Base-by-base conservation (phyloP, 2,113 vertebrate species). In the Microtus ochrogaster region DNA sequence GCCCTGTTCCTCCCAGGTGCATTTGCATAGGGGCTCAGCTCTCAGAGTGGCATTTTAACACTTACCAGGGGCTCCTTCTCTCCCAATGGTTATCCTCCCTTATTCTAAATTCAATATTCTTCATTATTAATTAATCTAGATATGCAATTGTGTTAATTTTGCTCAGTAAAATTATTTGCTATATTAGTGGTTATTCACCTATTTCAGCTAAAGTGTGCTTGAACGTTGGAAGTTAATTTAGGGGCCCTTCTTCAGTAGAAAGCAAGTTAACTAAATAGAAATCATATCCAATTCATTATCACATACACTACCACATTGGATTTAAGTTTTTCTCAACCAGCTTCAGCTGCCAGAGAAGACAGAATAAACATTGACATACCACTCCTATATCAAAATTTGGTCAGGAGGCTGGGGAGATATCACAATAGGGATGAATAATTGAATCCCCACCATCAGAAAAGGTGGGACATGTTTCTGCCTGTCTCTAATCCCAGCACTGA, bases 171-270 rank as follows among this genome's bases (percentile, higher is more conserved):
- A 90, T 84, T 87, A 95, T 52, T 95, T 95, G 76, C 11, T 39
- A 14, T 65, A 66, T 52, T 90, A 52, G 28, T 21, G 19, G 4
- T 84, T 30, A 68, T 83, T 73, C 36, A 83, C 11, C 78, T 96
- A 92, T 89, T 88, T 89, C 63, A 93, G 30, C 87, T 91, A 94
- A 52, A 41, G 17, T 72, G 30, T 88, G 96, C 86, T 85, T 95
- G 44, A 97, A 94, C 78, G 82, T 86, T 95, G 39, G 52, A 93
- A 86, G 52, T 83, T 89, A 90, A 94, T 73, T 97, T 90, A 95
- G 33, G 94, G 36, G 58, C 10, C 39, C 88, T 90, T 90, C 21
- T 91, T 49, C 52, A 55, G 39, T 87, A 86, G 52, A 86, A 95
- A 93, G 28, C 55, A 95, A 72, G 63, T 92, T 33, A 83, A 89